phyloP scores from a whole-genome alignment of 2,797 vertebrate species.

The Alfaro cultratus region DNA sequence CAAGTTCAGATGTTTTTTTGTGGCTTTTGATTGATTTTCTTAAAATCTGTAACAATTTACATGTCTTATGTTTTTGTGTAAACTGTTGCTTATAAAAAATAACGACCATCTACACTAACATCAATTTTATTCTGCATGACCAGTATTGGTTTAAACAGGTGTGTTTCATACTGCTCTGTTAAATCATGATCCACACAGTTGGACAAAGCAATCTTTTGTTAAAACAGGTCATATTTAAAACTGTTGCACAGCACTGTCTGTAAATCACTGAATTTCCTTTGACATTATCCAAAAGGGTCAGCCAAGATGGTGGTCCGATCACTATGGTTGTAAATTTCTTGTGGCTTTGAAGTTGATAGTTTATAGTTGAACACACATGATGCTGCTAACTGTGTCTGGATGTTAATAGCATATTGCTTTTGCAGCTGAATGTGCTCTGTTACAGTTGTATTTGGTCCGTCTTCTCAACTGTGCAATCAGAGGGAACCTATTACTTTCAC shows the following conservation, averaged over 20 bases:
- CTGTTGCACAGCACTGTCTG: not conserved
- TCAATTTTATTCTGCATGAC: not conserved
- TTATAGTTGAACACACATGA: not conserved
- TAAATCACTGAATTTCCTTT: not conserved
- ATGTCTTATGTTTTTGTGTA: not conserved
- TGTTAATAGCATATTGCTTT: not conserved
- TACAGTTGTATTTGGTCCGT: not conserved
- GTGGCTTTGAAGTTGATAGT: not conserved
- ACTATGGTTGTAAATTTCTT: not conserved
- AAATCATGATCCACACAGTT: not conserved
- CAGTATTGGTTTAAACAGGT: not conserved
- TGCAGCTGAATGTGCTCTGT: not conserved
- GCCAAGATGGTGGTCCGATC: not conserved
- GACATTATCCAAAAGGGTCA: not conserved
- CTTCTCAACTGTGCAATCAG: not conserved
- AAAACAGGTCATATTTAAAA: not conserved
- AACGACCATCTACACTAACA: not conserved
- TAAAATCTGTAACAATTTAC: not conserved
- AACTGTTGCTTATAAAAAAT: not conserved
- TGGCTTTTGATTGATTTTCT: not conserved
- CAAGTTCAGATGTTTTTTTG: not conserved
- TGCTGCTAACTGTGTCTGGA: not conserved
- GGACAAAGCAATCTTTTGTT: not conserved
- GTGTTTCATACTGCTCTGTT: not conserved
- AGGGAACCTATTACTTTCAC: not conserved